These are phyloP conservation scores for Rugalucina vietnamica DNA, from an alignment of 2,888 invertebrate species.

Conservation along the genomic window DNA sequence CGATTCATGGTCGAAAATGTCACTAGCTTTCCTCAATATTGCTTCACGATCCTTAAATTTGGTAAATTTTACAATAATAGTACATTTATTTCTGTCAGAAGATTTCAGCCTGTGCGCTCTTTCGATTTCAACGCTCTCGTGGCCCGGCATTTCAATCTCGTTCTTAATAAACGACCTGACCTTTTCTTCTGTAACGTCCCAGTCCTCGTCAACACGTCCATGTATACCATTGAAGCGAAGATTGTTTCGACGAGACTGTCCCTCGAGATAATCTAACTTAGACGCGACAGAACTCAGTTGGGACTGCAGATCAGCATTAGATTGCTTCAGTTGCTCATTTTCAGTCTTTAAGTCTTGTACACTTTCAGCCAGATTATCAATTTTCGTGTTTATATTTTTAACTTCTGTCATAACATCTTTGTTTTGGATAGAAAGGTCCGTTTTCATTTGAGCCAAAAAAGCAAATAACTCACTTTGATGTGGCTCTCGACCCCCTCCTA, in stretches of 20 bases:
- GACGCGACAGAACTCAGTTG: neutral
- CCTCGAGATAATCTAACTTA: neutral
- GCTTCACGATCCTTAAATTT: constrained; percentile 13
- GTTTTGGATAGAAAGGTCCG: too few relatives aligned
- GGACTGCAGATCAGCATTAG: neutral
- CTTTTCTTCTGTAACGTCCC: constrained; percentile 16
- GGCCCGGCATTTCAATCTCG: neutral
- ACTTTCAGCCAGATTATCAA: constrained; percentile 16
- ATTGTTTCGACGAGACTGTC: neutral
- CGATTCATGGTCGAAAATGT: neutral
- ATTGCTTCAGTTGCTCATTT: neutral
- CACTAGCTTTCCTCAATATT: constrained; percentile 9
- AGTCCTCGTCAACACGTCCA: neutral
- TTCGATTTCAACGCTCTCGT: constrained; percentile 15
- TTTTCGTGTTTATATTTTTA: neutral
- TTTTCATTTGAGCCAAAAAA: too few relatives aligned
- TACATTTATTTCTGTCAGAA: constrained; percentile 1
- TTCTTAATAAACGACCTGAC: constrained; percentile 10
- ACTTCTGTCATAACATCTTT: constrained; percentile 1
- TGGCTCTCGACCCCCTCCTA: neutral
- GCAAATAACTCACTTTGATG: too few relatives aligned
- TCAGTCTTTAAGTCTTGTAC: constrained; percentile 8
- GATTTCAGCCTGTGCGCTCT: constrained; percentile 23
- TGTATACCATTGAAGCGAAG: neutral
- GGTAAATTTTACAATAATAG: constrained; percentile 11